Evolutionary conservation across 2,888 invertebrate species (phyloP).

Genomic region (Eumacrocentrus americanus): DNA sequence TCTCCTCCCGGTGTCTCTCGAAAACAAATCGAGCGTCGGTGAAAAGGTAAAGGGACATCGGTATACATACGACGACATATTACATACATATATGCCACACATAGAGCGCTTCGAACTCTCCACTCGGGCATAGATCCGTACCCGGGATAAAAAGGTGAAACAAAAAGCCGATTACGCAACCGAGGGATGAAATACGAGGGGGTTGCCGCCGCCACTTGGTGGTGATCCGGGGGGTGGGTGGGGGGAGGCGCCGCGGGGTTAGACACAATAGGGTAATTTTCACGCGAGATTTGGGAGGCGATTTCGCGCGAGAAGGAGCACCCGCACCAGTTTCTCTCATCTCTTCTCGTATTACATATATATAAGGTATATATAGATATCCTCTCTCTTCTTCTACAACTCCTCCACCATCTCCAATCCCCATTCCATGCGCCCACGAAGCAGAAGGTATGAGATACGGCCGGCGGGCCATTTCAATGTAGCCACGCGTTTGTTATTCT

Average conservation of each 20-base stretch:
- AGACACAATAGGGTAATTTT: conserved; percentile 61
- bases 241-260: conserved; percentile 39
- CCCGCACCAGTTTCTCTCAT: conserved; percentile 17
- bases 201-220: conserved; percentile 13
- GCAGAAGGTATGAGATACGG: conserved; percentile 52
- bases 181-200: conserved; percentile 37
- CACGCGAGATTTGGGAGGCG: conserved; percentile 62
- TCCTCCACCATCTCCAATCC: conserved; percentile 17
- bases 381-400: conserved; percentile 23
- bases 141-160: conserved; percentile 56
- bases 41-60: not conserved
- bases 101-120: conserved; percentile 28
- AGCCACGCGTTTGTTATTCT: conserved; percentile 60
- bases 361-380: too few species aligned
- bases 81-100: conserved; percentile 25
- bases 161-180: conserved; percentile 62
- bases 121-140: conserved; percentile 37
- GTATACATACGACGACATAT: not conserved
- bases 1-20: not conserved
- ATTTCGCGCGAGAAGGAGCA: conserved; percentile 51
- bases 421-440: conserved; percentile 19
- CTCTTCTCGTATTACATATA: not conserved
- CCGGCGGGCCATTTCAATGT: conserved; percentile 58
- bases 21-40: conserved; percentile 26
- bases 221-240: conserved; percentile 26